Base-by-base conservation (phyloP, 1,140 invertebrate genomes). In the Pristionchus pacificus region DNA sequence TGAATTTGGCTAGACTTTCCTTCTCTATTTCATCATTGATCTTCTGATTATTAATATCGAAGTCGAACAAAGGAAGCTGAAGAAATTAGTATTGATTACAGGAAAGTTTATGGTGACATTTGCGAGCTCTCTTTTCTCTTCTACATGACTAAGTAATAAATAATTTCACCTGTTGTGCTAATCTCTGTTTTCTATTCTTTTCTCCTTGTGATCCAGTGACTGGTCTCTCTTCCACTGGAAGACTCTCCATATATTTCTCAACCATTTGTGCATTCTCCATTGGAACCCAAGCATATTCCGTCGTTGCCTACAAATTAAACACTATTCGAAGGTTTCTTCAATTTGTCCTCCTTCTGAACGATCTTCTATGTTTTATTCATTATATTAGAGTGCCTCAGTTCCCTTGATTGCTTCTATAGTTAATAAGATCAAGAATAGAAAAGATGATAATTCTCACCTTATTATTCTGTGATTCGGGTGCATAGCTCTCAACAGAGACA, bases 161-260 rank as follows among this genome's bases (percentile, higher is more conserved):
- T 2, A 90, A 86, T 3, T 91, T 91, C 38, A 93, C 86, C 84
- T 92, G 91, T 72, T 90, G 90, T 79, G 91, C 89, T 2, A 92
- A 86, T 69, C 91, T 88, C 65, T 90, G 89, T 76, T 90, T 90
- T 29, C 91, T 86, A 65, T 89, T 87, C 33, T 87, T 85, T 0
- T 91, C 91, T 57, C 91, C 91, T 68, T 88, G 86, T 38, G 90
- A 89, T 10, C 91, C 91, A 65, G 88, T 89, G 60, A 92, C 89
- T 6, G 91, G 91, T 59, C 91, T 87, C 79, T 90, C 86, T 1
- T 88, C 86, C 0, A 85, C 77, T 1, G 91, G 90, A 74, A 92
- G 85, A 68, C 89, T 88, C 72, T 90, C 89, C 88, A 92, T 90
- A 79, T 92, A 92, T 79, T 91, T 87, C 25, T 84, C 85, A 28